Evolutionary conservation across 2,113 vertebrate species (phyloP).

Genomic region (Sorex fumeus): DNA sequence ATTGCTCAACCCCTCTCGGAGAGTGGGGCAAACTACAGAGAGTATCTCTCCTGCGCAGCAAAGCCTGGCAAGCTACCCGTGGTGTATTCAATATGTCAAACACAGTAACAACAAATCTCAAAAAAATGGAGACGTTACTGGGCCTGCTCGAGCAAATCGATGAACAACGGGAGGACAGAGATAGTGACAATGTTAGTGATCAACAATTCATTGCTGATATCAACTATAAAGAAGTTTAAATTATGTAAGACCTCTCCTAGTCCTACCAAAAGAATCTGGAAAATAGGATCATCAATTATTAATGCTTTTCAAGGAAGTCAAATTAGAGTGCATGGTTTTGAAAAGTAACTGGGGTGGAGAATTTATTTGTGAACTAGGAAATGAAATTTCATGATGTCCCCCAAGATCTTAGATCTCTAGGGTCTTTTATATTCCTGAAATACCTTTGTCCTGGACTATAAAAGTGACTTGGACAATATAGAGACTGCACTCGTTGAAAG

Average conservation of each 20-base stretch:
- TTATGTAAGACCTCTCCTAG: no score
- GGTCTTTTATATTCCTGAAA: rapidly evolving
- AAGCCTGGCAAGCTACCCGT: no score
- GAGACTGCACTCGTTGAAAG: rapidly evolving
- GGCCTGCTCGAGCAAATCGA: no score
- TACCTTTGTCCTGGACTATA: rapidly evolving
- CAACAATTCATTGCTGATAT: neutral
- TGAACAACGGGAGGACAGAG: no score
- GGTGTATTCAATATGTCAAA: no score
- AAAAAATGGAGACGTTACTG: no score
- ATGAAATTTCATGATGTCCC: neutral
- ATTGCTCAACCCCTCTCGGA: no score
- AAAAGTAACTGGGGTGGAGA: neutral
- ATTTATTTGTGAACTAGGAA: neutral
- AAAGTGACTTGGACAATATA: neutral
- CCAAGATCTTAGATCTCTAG: neutral
- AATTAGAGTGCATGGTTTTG: neutral
- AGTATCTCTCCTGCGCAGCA: no score
- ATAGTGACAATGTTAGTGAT: no score
- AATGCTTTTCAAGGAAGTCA: neutral
- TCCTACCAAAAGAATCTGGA: no score
- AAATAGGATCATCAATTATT: rapidly evolving
- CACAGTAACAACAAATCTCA: no score
- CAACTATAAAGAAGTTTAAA: neutral
- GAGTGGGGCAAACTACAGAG: no score